Conservation (phyloP, 2,113 vertebrate species). For the Trichechus manatus region DNA sequence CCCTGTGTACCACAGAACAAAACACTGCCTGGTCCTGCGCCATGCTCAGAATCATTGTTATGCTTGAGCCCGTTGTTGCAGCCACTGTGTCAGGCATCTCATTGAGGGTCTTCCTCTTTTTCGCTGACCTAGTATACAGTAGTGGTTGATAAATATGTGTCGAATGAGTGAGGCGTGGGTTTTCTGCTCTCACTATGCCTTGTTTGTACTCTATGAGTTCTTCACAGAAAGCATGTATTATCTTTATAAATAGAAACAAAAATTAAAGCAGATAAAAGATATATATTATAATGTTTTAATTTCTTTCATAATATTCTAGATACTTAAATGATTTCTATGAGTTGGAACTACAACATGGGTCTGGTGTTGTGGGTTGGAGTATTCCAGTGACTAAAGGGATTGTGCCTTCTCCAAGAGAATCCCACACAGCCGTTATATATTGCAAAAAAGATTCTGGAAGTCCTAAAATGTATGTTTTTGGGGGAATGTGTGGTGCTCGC, state of each 20-base stretch:
- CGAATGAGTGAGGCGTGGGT: neutral
- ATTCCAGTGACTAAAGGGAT: constrained; percentile 94
- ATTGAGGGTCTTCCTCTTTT: too few species aligned
- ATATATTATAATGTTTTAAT: constrained; percentile 54
- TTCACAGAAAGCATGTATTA: constrained; percentile 24
- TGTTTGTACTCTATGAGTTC: constrained; percentile 1
- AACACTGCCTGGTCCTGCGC: too few species aligned
- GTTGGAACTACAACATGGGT: constrained; percentile 94
- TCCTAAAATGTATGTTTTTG: constrained; percentile 96
- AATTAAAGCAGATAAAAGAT: constrained; percentile 3
- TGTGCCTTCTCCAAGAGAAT: constrained; percentile 95
- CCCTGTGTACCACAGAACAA: too few species aligned
- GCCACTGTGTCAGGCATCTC: too few species aligned
- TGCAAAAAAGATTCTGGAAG: constrained; percentile 89
- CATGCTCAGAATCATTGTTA: too few species aligned
- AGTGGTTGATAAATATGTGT: neutral
- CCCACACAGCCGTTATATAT: constrained; percentile 94
- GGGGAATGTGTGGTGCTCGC: constrained; percentile 96
- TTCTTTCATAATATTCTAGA: constrained; percentile 85
- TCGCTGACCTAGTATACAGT: too few species aligned
- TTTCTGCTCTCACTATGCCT: neutral
- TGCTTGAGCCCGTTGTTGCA: too few species aligned
- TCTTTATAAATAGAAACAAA: constrained; percentile 57
- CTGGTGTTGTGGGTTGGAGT: constrained; percentile 95
- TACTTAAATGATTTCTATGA: constrained; percentile 98